phyloP scores from a whole-genome alignment of 2,797 vertebrate genomes.

The Cuniculus paca region DNA sequence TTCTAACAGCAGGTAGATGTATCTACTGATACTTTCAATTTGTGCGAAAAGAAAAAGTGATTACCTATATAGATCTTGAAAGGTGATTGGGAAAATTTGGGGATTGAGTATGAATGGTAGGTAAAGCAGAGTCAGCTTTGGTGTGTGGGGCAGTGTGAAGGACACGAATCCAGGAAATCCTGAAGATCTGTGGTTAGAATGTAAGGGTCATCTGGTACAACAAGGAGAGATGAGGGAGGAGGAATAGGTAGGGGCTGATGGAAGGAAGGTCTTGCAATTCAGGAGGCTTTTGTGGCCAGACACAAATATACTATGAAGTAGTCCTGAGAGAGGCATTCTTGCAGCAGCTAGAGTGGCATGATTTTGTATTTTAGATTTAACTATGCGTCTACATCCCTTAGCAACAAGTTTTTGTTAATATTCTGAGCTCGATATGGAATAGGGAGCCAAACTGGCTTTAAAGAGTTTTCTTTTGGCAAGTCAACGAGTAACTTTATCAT shows the following conservation, averaged over 20 bases:
- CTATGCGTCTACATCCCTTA: constrained; percentile 57
- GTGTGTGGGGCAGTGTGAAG: background rate
- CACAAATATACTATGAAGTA: background rate
- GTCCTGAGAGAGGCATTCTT: background rate
- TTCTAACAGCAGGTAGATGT: background rate
- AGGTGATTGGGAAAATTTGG: background rate
- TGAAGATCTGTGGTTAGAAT: background rate
- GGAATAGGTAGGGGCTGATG: background rate
- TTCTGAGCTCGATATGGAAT: constrained; percentile 27
- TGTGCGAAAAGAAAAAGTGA: background rate
- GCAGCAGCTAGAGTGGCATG: constrained; percentile 16
- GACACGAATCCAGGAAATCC: background rate
- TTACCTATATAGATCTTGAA: background rate
- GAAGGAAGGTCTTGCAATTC: background rate
- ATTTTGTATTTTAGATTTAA: constrained; percentile 67
- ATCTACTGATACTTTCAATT: background rate
- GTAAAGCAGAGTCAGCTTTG: background rate
- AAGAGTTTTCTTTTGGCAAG: constrained; percentile 65
- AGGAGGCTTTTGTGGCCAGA: background rate
- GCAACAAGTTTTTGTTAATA: constrained; percentile 78
- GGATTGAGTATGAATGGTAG: too few relatives aligned
- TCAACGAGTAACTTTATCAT: constrained; percentile 14
- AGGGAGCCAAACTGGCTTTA: constrained; percentile 58
- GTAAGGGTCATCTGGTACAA: background rate
- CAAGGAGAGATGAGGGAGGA: background rate